Conservation (phyloP, 1,140 invertebrate species). For the Psix sp. region DNA sequence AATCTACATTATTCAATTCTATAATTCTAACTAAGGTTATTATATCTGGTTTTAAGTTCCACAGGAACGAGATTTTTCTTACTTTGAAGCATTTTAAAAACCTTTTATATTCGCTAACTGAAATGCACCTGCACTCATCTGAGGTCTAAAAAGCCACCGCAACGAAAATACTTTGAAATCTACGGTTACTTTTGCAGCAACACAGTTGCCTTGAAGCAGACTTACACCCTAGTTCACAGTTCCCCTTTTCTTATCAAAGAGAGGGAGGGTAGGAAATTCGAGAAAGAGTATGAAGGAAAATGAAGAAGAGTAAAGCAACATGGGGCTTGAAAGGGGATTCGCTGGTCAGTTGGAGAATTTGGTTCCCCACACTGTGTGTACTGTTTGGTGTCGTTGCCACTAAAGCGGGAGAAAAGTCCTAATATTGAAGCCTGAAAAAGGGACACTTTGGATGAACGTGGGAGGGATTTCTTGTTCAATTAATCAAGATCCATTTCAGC, state of each 20-base stretch:
- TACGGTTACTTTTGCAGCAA: slow-evolving; percentile 45
- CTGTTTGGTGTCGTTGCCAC: slow-evolving; percentile 53
- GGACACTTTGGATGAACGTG: slow-evolving; percentile 8
- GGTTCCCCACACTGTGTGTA: slow-evolving; percentile 28
- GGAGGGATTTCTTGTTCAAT: slow-evolving; percentile 38
- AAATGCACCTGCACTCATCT: slow-evolving; percentile 61
- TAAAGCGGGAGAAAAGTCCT: slow-evolving; percentile 20
- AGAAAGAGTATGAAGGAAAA: slow-evolving; percentile 40
- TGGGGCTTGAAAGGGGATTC: slow-evolving; percentile 41
- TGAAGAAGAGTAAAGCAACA: slow-evolving; percentile 26
- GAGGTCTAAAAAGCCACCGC: slow-evolving; percentile 46
- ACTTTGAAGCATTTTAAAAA: slow-evolving; percentile 4
- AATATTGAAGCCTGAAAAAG: slow-evolving; percentile 42
- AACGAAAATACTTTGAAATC: slow-evolving; percentile 32
- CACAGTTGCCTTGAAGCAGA: slow-evolving; percentile 59
- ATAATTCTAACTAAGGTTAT: too few relatives aligned
- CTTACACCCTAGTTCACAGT: slow-evolving; percentile 74
- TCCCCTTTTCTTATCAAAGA: slow-evolving; percentile 55
- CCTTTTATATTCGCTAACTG: slow-evolving; percentile 12
- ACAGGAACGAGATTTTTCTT: background rate
- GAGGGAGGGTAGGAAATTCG: slow-evolving; percentile 36
- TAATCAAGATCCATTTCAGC: slow-evolving; percentile 41
- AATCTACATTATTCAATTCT: too few relatives aligned
- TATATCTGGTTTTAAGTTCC: too few relatives aligned
- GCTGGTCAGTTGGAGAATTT: slow-evolving; percentile 72